phyloP scores from a whole-genome alignment of 2,888 invertebrate species.

The Aquatica leii region DNA sequence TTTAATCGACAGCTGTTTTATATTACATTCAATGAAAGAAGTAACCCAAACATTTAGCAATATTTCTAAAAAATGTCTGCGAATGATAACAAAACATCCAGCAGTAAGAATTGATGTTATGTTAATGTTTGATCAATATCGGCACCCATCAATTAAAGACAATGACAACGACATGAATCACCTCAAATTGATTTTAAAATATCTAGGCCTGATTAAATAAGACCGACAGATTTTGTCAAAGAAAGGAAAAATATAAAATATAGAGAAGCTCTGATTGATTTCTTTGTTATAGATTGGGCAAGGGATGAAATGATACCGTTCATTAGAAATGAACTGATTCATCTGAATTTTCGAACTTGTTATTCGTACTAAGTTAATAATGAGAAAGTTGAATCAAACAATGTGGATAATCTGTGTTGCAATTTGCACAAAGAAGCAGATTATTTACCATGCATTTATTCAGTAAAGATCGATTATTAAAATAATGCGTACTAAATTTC shows the following conservation, averaged over 20 bases:
- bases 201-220: not conserved
- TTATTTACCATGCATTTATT: conserved; percentile 7
- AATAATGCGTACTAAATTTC: too few species aligned
- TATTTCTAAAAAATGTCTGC: conserved; percentile 38
- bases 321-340: not conserved
- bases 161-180: conserved; percentile 5
- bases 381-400: not conserved
- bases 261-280: not conserved
- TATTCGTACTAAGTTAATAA: conserved; percentile 7
- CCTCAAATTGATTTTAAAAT: not conserved
- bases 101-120: conserved; percentile 40
- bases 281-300: conserved; percentile 5
- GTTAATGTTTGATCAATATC: conserved; percentile 41
- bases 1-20: conserved; percentile 44
- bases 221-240: conserved; percentile 5
- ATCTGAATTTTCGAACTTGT: not conserved
- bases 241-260: conserved; percentile 5
- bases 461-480: too few species aligned
- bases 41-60: conserved; percentile 36
- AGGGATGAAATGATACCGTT: conserved; percentile 2
- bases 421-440: conserved; percentile 6
- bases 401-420: conserved; percentile 1
- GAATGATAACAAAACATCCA: conserved; percentile 26
- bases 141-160: conserved; percentile 10
- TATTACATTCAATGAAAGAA: conserved; percentile 43